Base-by-base conservation (phyloP, 2,888 invertebrate genomes). In the Agrotis segetum region DNA sequence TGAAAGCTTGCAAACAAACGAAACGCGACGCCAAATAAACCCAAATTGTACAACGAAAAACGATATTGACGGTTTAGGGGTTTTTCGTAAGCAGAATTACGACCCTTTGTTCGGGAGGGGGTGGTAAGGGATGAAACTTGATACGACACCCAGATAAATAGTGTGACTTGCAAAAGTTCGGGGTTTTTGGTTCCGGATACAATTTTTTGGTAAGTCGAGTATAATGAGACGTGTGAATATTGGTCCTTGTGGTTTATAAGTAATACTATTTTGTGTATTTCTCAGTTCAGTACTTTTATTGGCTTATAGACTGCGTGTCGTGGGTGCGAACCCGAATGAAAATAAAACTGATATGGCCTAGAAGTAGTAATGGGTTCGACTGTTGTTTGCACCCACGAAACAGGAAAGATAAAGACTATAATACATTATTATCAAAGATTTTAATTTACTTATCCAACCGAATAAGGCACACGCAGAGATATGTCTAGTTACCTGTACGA, bases 21-120 rank as follows among this genome's bases (percentile, higher is more conserved):
- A 77, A 84, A 84, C 72, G 72, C 71, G 74, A 83, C 78, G 80
- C 81, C 87, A 87, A 89, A 90, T 89, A 91, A 88, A 87, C 85
- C 87, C 87, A 83, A 89, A 91, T 88, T 85, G 87, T 86, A 84
- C 81, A 79, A 82, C 78, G 82, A 82, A 87, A 89, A 90, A 88
- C 88, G 83, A 86, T 88, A 90, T 89, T 86, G 87, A 85, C 76
- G 87, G 82, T 85, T 87, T 84, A 84, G 74, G 82, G 82, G 72
- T 71, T 71, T 81, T 67, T 77, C 77, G 82, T 82, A 79, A 83
- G 88, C 77, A 81, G 83, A 86, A 83, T 86, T 85, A 86, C 80
- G 82, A 74, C 62, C 80, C 81, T 85, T 86, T 85, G 78, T 80
- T 77, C 68, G 71, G 72, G 76, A 9, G n/a, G 29, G 67, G 81